Conservation (phyloP, 2,113 vertebrate species). For the Bufo bufo region DNA sequence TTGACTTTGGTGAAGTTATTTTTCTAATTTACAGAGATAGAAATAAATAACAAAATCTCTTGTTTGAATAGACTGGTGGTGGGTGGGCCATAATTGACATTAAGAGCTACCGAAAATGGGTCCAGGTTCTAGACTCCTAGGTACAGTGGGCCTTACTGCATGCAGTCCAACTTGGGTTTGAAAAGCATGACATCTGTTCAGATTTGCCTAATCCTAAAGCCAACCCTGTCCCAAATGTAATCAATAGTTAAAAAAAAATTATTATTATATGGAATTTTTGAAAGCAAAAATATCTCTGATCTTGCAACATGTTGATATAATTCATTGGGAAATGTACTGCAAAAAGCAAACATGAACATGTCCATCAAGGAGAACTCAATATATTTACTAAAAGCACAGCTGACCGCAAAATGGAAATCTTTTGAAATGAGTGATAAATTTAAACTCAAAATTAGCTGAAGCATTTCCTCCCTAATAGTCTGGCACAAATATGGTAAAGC, state of each 20-base stretch:
- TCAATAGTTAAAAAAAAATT: no score
- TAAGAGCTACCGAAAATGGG: no score
- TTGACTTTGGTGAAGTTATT: no score
- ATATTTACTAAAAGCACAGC: neutral
- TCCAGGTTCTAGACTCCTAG: no score
- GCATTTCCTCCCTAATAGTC: slow-evolving; percentile 13
- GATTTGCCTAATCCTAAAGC: neutral
- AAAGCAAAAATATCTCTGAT: neutral
- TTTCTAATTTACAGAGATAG: no score
- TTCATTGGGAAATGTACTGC: slow-evolving; percentile 5
- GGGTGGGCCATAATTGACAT: no score
- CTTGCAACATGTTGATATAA: neutral
- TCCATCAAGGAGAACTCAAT: neutral
- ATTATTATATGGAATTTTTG: no score
- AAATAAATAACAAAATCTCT: no score
- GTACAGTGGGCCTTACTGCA: no score
- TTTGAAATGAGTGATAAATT: slow-evolving; percentile 16
- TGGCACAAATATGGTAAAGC: neutral
- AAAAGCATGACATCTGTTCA: no score
- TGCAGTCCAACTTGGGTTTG: no score
- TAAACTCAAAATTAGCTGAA: slow-evolving; percentile 33
- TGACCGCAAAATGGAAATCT: slow-evolving; percentile 12
- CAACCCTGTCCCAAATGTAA: neutral
- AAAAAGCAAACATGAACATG: slow-evolving; percentile 2
- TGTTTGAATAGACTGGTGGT: no score